Percentiles rank a stretch among this genome's conserved stretches.
Conservation (phyloP, 2,113 vertebrate genomes). For the Cephalopterus ornatus region DNA sequence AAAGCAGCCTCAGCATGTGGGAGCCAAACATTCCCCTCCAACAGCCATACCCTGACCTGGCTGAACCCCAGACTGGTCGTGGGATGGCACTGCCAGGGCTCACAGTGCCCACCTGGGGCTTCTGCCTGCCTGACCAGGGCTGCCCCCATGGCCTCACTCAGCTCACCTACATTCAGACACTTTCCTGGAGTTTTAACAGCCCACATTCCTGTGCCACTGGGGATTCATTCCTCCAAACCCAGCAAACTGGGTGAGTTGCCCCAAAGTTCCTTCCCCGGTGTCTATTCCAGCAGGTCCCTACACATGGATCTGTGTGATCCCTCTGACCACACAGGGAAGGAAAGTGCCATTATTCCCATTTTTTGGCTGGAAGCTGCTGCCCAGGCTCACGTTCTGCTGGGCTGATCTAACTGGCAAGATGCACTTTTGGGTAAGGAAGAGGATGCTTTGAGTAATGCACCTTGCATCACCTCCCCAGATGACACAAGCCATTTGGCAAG, state of each 20-base stretch:
- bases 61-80: background rate
- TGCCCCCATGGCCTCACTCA: background rate
- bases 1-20: background rate
- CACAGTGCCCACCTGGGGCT: background rate
- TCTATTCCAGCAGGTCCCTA: background rate
- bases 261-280: background rate
- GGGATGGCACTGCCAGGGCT: background rate
- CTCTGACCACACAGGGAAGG: accelerated
- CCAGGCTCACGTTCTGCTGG: background rate
- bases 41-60: accelerated
- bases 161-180: background rate
- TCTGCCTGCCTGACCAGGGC: background rate
- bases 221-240: background rate
- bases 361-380: background rate
- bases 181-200: background rate
- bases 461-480: background rate
- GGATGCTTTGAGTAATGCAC: background rate
- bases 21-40: background rate
- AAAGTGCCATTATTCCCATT: accelerated
- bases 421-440: background rate
- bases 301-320: accelerated
- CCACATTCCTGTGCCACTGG: background rate
- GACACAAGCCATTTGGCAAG: background rate
- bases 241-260: background rate
- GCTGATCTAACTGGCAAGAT: background rate